Base-by-base conservation (phyloP, 2,113 vertebrate species). In the Talpa occidentalis region DNA sequence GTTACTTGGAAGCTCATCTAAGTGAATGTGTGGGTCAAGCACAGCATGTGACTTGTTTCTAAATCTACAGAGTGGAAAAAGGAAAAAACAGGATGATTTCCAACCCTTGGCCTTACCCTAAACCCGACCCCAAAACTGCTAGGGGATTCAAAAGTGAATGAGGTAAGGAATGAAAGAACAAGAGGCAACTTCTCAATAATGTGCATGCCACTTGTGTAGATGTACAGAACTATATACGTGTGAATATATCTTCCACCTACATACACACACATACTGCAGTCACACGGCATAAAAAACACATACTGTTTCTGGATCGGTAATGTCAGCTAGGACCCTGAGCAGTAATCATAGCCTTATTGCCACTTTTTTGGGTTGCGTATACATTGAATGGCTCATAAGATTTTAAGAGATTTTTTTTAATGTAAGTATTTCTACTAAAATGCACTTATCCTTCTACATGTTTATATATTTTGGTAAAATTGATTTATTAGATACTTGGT, bases 321-420 rank as follows among this genome's bases (percentile, higher is more conserved):
- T 47, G 5, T 35, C 81, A 54, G 81, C 2, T 3, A 42, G 69
- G 52, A 54, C 60, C 52, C 81, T 17, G 22, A 52, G 54, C 93
- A 93, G 24, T 80, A 40, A 47, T 24, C 59, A 54, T 66, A 62
- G 90, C 93, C 90, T 94, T 79, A 52, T 69, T 76, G 60, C 2
- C 74, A 78, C 49, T 24, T 89, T 87, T n/a, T 28, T 85, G 88
- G 70, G 15, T 10, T 28, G 85, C 69, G n/a, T 90, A 88, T 37
- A 73, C 83, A 42, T 84, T 80, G 89, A 89, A 93, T 89, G 86
- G 37, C 78, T 90, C 54, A 70, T 89, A 81, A 88, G 52, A 91
- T 97, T 97, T 97, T 93, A 59, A 97, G 78, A 96, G 87, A 78
- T 92, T 93, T 64, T 59, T 60, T 97, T 92, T 86, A 62, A 81